Evolutionary conservation across 2,797 vertebrate genomes (phyloP), one percentile per base, ranked within the genome.

Genomic region (Artibeus lituratus): DNA sequence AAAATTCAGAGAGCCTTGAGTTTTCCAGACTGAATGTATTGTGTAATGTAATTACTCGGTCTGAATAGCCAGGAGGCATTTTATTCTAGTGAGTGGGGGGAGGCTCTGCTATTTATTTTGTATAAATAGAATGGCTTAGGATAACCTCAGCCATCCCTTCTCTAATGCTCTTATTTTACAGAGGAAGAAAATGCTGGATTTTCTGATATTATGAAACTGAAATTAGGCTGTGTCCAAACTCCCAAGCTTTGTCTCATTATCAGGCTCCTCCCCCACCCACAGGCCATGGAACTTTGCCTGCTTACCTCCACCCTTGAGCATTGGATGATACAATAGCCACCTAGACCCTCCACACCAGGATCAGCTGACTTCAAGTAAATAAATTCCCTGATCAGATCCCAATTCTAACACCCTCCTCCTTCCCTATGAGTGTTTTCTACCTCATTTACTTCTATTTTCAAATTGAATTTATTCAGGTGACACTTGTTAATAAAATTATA

Each of bases 1-100:
- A 62, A 96, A 89, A 76, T 65, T 57, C 53, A 32, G 37, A 82
- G 39, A 81, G 35, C 6, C 67, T 80, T 57, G 49, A 81, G 19
- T 88, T 88, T 91, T 83, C 83, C 7, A 69, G 80, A 37, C 53
- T 53, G 53, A 95, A 90, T 81, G 32, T 42, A 74, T 90, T 97
- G 47, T 65, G 69, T 49, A 72, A 91, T 92, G 74, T 76, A 92
- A 91, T 95, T 96, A 84, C 72, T 76, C 44, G 18, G 24, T 74
- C 39, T 59, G 85, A 96, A 90, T 16, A 86, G 57, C 78, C 39
- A 62, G 70, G 51, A 87, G 73, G 57, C 70, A 76, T 88, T 96
- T 90, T 73, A 73, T 95, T 94, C 88, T 81, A 62, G 85, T 53
- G 24, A 39, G 47, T 26, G 24, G 24, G 26, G 83, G 59, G 26